Base-by-base conservation (phyloP, 2,113 vertebrate genomes). In the Urocolius indicus region DNA sequence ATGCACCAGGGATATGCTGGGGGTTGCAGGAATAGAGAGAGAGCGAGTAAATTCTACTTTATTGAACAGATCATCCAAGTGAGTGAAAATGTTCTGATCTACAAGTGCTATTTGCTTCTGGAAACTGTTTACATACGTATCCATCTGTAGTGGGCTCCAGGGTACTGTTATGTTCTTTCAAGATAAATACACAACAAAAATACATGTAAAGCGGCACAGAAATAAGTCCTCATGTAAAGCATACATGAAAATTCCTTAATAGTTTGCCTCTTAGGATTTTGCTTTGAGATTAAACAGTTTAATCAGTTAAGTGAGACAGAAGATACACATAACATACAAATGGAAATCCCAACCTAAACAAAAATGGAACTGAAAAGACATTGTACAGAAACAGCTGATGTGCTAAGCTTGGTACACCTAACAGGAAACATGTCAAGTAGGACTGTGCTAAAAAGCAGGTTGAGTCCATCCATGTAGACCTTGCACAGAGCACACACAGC, bases 11-110 rank as follows among this genome's bases (percentile, higher is more conserved):
- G 8, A 86, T 29, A 23, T 79, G 34, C 5, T 66, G 16, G 29
- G 14, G 21, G 6, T 12, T 89, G 24, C 1, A 8, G 16, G 7
- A 30, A 76, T 17, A 48, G 11, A 58, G 7, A 73, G 45, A 46
- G 5, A 71, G 26, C 66, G 30, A 30, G 19, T 82, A 91, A 82
- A 78, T 88, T 90, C 41, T 84, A 46, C 38, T 30, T 89, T 84
- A 78, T 71, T 93, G 91, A 95, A 87, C 49, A 81, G 55, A 77
- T 78, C 26, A 81, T 24, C 27, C 49, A 91, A 41, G 8, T 43
- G 69, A 90, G 23, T n/a, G 13, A 52, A 87, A 89, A 84, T 10
- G 57, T 88, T 94, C 77, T 91, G 54, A 94, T 94, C 65, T 66
- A 11, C 75, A 79, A 87, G 45, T 89, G 87, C 55, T 79, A 24